These are phyloP conservation scores for Chrysoperla carnea DNA, from an alignment of 1,140 invertebrate species.

Conservation along the genomic window DNA sequence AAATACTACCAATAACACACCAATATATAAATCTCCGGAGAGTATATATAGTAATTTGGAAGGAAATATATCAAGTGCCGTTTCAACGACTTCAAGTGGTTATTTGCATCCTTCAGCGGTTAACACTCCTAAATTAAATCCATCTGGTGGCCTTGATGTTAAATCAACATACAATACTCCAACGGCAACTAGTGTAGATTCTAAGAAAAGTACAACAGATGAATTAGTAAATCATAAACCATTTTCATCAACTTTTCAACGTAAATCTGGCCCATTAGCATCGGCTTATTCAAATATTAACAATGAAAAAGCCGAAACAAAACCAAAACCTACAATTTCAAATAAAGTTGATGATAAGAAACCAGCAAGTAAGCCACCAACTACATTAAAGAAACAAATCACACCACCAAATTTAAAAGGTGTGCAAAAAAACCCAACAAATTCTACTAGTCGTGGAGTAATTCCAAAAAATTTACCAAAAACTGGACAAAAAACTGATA, in stretches of 20 bases:
- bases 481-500: slow-evolving; percentile 8
- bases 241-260: slow-evolving; percentile 17
- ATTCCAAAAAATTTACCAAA: slow-evolving; percentile 12
- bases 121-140: slow-evolving; percentile 33
- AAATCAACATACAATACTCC: slow-evolving; percentile 3
- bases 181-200: slow-evolving; percentile 4
- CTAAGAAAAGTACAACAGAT: slow-evolving; percentile 1
- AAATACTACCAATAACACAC: slow-evolving; percentile 21
- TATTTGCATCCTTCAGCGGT: slow-evolving; percentile 52
- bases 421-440: slow-evolving; percentile 18
- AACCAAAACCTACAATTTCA: slow-evolving; percentile 13
- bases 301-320: slow-evolving; percentile 4
- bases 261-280: slow-evolving; percentile 17
- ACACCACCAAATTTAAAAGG: slow-evolving; percentile 27
- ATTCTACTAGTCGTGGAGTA: slow-evolving; percentile 19
- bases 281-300: slow-evolving; percentile 11
- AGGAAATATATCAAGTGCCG: slow-evolving; percentile 30
- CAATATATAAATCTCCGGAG: slow-evolving; percentile 34
- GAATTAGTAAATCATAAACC: slow-evolving; percentile 15
- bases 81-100: slow-evolving; percentile 47
- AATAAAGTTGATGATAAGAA: slow-evolving; percentile 10
- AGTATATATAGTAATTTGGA: slow-evolving; percentile 38
- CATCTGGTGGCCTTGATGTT: slow-evolving; percentile 1
- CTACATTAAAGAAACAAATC: slow-evolving; percentile 10
- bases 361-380: slow-evolving; percentile 13